Percentiles rank a stretch among this genome's conserved stretches.
Evolutionary conservation across 2,797 vertebrate species (phyloP).

Genomic region (Sebastes alutus): DNA sequence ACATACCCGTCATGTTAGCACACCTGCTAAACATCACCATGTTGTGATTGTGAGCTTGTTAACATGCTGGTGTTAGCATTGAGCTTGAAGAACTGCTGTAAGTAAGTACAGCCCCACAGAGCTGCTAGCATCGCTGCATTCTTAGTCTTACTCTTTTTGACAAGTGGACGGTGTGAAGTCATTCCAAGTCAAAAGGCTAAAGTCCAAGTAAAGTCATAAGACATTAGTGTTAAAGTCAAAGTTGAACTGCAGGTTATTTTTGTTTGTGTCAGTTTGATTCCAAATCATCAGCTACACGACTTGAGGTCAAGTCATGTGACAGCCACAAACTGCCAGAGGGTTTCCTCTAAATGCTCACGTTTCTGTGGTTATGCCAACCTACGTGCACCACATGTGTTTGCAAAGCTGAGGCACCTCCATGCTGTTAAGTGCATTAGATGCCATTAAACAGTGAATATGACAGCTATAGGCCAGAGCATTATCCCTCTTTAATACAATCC

Average conservation of each 20-base stretch:
- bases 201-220: not conserved
- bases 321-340: not conserved
- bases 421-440: slow-evolving; percentile 29
- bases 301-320: not conserved
- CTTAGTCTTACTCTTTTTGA: not conserved
- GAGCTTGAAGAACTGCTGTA: not conserved
- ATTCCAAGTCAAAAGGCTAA: not conserved
- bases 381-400: not conserved
- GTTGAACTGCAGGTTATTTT: not conserved
- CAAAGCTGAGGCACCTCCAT: not conserved
- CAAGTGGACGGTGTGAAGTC: not conserved
- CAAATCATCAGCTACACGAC: not conserved
- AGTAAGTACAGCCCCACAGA: not conserved
- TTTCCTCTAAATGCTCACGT: not conserved
- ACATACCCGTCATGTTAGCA: not conserved
- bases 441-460: slow-evolving; percentile 42
- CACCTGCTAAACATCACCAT: not conserved
- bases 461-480: slow-evolving; percentile 18
- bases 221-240: not conserved
- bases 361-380: not conserved
- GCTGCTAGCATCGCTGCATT: not conserved
- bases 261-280: not conserved
- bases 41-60: not conserved
- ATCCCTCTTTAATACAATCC: slow-evolving; percentile 27
- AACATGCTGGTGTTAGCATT: not conserved